These are phyloP conservation scores for Crepidodera aurea DNA, from an alignment of 2,888 invertebrate species.

Conservation along the genomic window DNA sequence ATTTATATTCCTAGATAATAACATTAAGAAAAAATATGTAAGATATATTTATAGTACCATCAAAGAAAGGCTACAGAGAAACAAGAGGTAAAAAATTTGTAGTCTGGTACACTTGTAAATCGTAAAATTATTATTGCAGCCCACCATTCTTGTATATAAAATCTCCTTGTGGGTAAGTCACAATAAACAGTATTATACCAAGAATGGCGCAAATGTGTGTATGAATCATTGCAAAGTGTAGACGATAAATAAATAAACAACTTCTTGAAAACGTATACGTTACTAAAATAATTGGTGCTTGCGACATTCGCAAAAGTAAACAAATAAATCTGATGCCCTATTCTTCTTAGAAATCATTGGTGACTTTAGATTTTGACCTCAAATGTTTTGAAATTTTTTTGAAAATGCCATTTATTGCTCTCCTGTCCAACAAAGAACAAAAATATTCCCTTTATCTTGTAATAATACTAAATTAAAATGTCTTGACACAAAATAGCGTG, in stretches of 20 bases:
- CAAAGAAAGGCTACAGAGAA: not conserved
- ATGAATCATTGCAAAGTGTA: not conserved
- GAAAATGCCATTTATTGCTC: too few relatives aligned
- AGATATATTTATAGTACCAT: too few relatives aligned
- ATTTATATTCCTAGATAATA: too few relatives aligned
- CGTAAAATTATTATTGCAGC: constrained; percentile 1
- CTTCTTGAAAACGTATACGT: constrained; percentile 8
- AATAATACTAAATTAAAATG: constrained; percentile 17
- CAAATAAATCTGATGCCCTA: too few relatives aligned
- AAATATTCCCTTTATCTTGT: constrained; percentile 13
- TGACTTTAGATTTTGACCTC: too few relatives aligned
- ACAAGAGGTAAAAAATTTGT: not conserved
- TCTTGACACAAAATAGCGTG: constrained; percentile 24
- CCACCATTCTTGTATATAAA: not conserved
- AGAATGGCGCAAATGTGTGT: constrained; percentile 7
- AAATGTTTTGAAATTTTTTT: too few relatives aligned
- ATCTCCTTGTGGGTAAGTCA: not conserved
- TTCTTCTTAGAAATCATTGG: too few relatives aligned
- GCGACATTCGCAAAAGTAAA: too few relatives aligned
- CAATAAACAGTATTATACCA: constrained; percentile 6
- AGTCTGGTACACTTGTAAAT: not conserved
- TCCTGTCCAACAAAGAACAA: too few relatives aligned
- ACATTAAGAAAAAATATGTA: too few relatives aligned
- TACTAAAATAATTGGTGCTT: not conserved
- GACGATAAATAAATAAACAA: not conserved